Evolutionary conservation across 2,888 invertebrate genomes (phyloP).

Genomic region (Microdon myrmicae): DNA sequence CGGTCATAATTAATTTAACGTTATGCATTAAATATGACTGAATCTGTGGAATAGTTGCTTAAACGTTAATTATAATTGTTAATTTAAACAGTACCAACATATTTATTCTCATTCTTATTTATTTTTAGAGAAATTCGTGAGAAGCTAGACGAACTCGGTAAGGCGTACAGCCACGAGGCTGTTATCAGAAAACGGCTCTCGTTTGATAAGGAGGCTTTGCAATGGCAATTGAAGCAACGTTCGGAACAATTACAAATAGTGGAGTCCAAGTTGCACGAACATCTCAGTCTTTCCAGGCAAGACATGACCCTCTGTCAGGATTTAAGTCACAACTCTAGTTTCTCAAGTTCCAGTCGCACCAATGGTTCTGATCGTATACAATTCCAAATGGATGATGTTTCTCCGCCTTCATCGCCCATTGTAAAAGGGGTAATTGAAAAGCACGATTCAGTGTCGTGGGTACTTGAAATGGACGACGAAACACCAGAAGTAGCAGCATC

Average conservation of each 20-base stretch:
- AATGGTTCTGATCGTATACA: constrained; percentile 52
- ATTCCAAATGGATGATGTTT: constrained; percentile 64
- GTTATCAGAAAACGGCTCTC: constrained; percentile 82
- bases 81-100: not conserved
- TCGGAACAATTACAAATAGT: constrained; percentile 73
- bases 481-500: constrained; percentile 78
- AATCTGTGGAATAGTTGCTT: too few relatives aligned
- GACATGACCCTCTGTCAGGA: constrained; percentile 45
- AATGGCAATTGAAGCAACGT: constrained; percentile 86
- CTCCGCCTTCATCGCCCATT: constrained; percentile 76
- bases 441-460: constrained; percentile 87
- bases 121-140: constrained; percentile 71
- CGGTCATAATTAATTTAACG: too few relatives aligned
- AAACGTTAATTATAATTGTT: not conserved
- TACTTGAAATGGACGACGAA: constrained; percentile 80
- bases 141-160: constrained; percentile 79
- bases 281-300: constrained; percentile 47
- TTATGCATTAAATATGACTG: too few relatives aligned
- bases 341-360: constrained; percentile 53
- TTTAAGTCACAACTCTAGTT: constrained; percentile 54
- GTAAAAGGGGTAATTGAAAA: constrained; percentile 87
- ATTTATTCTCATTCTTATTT: constrained; percentile 5
- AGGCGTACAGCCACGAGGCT: constrained; percentile 79
- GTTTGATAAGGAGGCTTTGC: constrained; percentile 87
- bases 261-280: constrained; percentile 60